phyloP scores from a whole-genome alignment of 2,888 invertebrate genomes.

The Celastrina argiolus region DNA sequence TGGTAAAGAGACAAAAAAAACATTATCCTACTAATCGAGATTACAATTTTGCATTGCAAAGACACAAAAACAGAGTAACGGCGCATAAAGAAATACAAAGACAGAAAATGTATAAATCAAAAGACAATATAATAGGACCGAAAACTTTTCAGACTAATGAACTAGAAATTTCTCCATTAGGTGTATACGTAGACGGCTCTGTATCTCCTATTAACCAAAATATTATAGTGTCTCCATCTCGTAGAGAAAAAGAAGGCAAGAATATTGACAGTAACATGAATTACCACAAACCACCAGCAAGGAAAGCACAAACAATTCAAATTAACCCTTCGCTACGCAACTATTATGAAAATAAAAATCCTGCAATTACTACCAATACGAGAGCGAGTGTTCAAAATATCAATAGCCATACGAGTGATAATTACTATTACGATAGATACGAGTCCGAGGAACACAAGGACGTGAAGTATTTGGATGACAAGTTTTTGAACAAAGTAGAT shows the following conservation, averaged over 20 bases:
- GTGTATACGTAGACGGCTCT: slow-evolving; percentile 47
- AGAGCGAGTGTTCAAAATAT: neutral
- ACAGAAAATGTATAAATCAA: neutral
- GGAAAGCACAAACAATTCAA: neutral
- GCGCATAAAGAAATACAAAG: neutral
- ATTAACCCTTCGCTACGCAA: neutral
- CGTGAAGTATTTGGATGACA: neutral
- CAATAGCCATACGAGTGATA: neutral
- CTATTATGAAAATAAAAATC: neutral
- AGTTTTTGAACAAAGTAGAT: neutral
- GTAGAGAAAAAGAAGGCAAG: neutral
- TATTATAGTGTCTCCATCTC: slow-evolving; percentile 47
- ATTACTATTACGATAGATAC: neutral
- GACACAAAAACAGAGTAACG: slow-evolving; percentile 31
- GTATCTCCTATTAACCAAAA: slow-evolving; percentile 48
- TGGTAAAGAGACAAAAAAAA: neutral
- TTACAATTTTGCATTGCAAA: slow-evolving; percentile 28
- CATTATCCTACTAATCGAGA: slow-evolving; percentile 7
- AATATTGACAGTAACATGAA: neutral
- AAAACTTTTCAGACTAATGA: slow-evolving; percentile 60
- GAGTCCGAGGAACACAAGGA: neutral
- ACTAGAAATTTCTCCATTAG: slow-evolving; percentile 53
- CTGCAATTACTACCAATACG: neutral
- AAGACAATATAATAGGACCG: slow-evolving; percentile 30
- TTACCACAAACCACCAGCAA: neutral